These are phyloP conservation scores for Adoxophyes honmai DNA, from an alignment of 1,140 invertebrate species.

Conservation along the genomic window DNA sequence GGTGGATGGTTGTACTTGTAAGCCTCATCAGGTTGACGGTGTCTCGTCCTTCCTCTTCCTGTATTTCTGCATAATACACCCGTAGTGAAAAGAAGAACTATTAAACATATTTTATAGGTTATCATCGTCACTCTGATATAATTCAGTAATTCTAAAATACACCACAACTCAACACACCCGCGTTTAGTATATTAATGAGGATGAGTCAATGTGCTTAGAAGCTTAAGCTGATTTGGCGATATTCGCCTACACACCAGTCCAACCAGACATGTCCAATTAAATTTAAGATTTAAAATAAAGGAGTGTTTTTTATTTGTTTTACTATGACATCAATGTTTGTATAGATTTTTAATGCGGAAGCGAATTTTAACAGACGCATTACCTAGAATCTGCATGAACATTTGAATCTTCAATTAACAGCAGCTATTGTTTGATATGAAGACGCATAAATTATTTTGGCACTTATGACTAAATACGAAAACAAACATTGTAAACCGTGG, in stretches of 20 bases:
- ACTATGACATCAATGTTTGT: conserved; percentile 35
- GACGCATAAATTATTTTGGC: not conserved
- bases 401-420: conserved; percentile 6
- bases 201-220: conserved; percentile 39
- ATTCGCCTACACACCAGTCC: conserved; percentile 52
- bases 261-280: conserved; percentile 40
- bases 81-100: not conserved
- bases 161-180: conserved; percentile 41
- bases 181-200: conserved; percentile 50
- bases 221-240: conserved; percentile 39
- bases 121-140: conserved; percentile 31
- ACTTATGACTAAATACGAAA: not conserved
- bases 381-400: not conserved
- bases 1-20: conserved; percentile 46
- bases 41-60: conserved; percentile 3
- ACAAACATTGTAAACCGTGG: too few relatives aligned
- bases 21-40: not conserved
- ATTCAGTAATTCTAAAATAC: conserved; percentile 28
- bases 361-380: conserved; percentile 17
- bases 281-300: conserved; percentile 26
- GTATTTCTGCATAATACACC: conserved; percentile 12
- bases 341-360: conserved; percentile 23
- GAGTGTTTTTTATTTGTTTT: conserved; percentile 23
- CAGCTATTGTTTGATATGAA: not conserved
- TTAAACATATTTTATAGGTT: conserved; percentile 16